A percentile compares a stretch with the other conserved stretches of the same genome.
phyloP scores from a whole-genome alignment of 1,140 invertebrate genomes.

The Geopemphigus sp. region DNA sequence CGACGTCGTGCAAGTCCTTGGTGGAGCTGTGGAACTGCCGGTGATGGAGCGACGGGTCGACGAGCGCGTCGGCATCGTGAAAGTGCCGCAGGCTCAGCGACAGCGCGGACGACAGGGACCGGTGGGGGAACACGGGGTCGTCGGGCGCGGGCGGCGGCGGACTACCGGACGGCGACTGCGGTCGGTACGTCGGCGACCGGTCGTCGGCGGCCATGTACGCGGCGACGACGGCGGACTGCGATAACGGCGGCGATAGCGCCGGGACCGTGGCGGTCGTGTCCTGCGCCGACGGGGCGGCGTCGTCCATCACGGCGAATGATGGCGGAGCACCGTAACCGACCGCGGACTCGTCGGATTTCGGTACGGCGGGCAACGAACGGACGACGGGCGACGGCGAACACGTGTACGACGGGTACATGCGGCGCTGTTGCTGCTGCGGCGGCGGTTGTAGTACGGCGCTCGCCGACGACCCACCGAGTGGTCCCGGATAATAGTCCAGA shows the following conservation, averaged over 20 bases:
- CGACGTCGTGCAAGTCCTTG: neutral
- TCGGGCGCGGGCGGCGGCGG: slow-evolving; percentile 77
- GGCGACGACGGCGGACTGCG: neutral
- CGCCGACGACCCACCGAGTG: neutral
- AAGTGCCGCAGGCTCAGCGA: slow-evolving; percentile 27
- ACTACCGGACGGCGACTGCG: slow-evolving; percentile 58
- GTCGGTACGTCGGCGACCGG: neutral
- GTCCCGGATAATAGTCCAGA: slow-evolving; percentile 29
- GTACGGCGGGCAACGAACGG: slow-evolving; percentile 18
- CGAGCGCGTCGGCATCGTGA: neutral
- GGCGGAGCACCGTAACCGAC: slow-evolving; percentile 4
- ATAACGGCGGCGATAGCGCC: neutral
- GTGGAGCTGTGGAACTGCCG: slow-evolving; percentile 10
- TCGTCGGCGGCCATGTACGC: neutral
- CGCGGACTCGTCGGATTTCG: neutral
- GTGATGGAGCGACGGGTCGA: neutral
- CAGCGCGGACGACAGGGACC: slow-evolving; percentile 54
- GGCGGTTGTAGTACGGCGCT: too few species aligned
- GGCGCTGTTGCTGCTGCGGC: neutral
- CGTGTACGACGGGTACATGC: slow-evolving; percentile 16
- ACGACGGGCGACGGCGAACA: too few species aligned
- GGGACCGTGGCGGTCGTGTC: neutral
- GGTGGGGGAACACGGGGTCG: slow-evolving; percentile 51
- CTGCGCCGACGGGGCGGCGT: neutral
- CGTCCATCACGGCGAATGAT: slow-evolving; percentile 28